Percentiles rank a stretch among this genome's conserved stretches.
phyloP scores from a whole-genome alignment of 2,113 vertebrate genomes.

The Eubucco bourcierii region DNA sequence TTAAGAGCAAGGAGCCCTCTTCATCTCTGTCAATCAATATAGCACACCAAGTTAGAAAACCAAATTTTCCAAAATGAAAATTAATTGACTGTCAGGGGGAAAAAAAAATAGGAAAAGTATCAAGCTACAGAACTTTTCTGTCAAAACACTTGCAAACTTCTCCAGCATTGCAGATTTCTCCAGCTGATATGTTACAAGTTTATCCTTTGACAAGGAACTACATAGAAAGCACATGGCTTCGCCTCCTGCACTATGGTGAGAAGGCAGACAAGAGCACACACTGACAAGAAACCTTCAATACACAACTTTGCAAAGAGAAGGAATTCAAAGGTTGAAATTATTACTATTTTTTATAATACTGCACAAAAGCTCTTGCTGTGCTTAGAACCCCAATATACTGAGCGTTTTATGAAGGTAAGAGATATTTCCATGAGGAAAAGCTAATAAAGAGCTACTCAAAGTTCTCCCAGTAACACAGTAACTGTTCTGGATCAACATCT shows the following conservation, averaged over 20 bases:
- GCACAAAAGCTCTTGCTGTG: neutral
- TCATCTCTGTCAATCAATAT: neutral
- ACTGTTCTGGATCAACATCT: neutral
- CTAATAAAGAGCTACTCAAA: neutral
- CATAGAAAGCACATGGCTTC: neutral
- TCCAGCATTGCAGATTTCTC: neutral
- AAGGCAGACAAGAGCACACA: neutral
- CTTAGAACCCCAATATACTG: neutral
- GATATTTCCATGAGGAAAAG: neutral
- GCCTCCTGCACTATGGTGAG: neutral
- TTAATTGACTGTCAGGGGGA: neutral
- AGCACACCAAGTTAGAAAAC: neutral
- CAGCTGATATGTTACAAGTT: neutral
- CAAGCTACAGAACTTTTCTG: neutral
- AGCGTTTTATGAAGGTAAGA: neutral
- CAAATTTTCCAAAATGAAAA: neutral
- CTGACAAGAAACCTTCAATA: neutral
- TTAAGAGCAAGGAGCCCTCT: neutral
- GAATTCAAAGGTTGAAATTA: neutral
- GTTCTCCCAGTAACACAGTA: neutral
- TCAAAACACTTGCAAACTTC: neutral
- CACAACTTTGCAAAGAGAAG: neutral
- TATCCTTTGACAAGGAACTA: neutral
- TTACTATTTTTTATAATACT: neutral
- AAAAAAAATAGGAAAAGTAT: neutral